phyloP scores from a whole-genome alignment of 2,888 invertebrate genomes.

The Parnassius apollo region DNA sequence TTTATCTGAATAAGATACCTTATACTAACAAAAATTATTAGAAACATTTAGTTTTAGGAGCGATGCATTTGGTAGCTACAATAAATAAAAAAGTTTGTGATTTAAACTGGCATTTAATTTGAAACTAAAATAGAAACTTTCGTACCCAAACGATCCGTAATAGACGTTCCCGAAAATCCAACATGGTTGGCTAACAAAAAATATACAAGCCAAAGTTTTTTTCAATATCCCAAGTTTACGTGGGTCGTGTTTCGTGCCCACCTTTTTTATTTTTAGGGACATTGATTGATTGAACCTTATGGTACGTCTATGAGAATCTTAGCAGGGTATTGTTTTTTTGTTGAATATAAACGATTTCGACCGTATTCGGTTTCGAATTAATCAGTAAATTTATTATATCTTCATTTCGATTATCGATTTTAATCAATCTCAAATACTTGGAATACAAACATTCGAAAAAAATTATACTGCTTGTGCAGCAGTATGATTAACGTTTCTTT shows the following conservation, averaged over 20 bases:
- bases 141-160: conserved; percentile 47
- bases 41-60: background rate
- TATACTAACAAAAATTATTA: background rate
- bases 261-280: conserved; percentile 76
- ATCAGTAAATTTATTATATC: conserved; percentile 68
- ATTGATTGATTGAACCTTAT: conserved; percentile 79
- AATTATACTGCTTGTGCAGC: background rate
- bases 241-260: conserved; percentile 68
- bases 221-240: conserved; percentile 68
- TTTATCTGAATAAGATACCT: background rate
- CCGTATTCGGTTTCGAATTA: conserved; percentile 44
- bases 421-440: conserved; percentile 25
- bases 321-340: conserved; percentile 72
- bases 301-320: conserved; percentile 71
- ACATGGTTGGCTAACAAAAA: conserved; percentile 59
- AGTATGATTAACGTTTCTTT: too few relatives aligned
- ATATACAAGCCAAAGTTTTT: conserved; percentile 64
- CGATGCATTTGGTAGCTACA: conserved; percentile 13
- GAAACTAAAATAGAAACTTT: conserved; percentile 48
- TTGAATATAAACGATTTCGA: conserved; percentile 42
- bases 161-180: conserved; percentile 59
- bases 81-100: conserved; percentile 31
- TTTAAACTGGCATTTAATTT: conserved; percentile 35
- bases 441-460: conserved; percentile 18
- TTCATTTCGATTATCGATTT: conserved; percentile 65